Evolutionary conservation across 1,140 invertebrate species (phyloP).

Genomic region (Schlechtendalia chinensis): DNA sequence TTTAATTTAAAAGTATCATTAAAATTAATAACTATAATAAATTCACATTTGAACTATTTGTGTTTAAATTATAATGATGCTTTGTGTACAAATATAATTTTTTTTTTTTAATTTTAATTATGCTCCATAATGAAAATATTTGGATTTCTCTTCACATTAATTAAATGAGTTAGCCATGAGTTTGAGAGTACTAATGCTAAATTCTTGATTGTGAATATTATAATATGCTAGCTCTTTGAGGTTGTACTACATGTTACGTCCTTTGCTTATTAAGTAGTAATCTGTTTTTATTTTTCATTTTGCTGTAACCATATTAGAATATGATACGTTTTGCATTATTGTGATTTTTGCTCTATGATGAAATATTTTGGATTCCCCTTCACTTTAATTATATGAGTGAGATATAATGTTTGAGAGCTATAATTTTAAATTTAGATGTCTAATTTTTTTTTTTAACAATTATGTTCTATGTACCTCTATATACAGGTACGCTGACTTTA

Average conservation of each 20-base stretch:
- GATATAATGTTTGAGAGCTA: slow-evolving; percentile 21
- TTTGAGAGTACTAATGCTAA: background rate
- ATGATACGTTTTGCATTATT: too few relatives aligned
- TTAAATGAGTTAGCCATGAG: background rate
- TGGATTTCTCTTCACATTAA: slow-evolving; percentile 7
- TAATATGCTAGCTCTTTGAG: too few relatives aligned
- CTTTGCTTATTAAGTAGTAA: too few relatives aligned
- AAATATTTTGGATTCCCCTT: slow-evolving; percentile 7
- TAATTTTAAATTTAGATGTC: too few relatives aligned
- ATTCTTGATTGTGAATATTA: background rate
- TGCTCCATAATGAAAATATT: slow-evolving; percentile 6
- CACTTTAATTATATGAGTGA: slow-evolving; percentile 13
- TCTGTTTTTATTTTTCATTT: too few relatives aligned
- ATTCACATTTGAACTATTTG: background rate
- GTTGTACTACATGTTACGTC: too few relatives aligned
- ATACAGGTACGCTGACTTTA: too few relatives aligned
- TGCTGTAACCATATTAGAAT: too few relatives aligned
- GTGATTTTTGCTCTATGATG: background rate
- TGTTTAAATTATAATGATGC: background rate
- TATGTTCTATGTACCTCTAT: too few relatives aligned
- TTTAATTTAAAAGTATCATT: background rate
- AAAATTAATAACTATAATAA: background rate
- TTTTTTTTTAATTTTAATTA: background rate
- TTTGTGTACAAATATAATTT: background rate
- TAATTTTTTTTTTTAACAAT: background rate